Evolutionary conservation across 2,113 vertebrate species (phyloP), one percentile per base, ranked within the genome.

Genomic region (Cephalophus harveyi): DNA sequence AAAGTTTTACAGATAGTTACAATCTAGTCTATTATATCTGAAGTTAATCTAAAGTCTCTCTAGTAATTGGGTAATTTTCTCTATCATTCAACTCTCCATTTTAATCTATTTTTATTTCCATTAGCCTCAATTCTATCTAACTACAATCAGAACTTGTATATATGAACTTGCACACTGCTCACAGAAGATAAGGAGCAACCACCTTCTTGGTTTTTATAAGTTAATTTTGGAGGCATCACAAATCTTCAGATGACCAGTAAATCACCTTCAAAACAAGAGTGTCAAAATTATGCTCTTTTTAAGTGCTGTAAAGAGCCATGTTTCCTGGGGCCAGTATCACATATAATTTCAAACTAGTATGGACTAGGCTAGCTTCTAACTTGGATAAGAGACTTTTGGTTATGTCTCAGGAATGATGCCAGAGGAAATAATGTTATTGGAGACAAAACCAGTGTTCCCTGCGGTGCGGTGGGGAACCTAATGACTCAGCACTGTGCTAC

Each of bases 381-480:
- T 57, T 81, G 59, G 85, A 92, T n/a, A 91, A 79, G 52, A 93
- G 36, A 71, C 43, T 43, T 89, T 82, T 36, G 64, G 33, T 87
- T 92, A 17, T 36, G 9, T 60, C 30, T 87, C 14, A 52, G 64
- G 67, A 43, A 79, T 81, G 19, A 33, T 84, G 54, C 95, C 97
- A 96, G 50, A 94, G 74, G 84, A 97, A 96, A 97, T 84, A 40
- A 78, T 89, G 87, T 78, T 93, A 85, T 3, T 97, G 85, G 97
- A 96, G 86, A 28, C 25, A 96, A 33, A 95, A 27, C n/a, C 74
- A 91, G 46, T 50, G 23, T 76, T 97, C 48, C 85, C 91, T 28
- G 60, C 6, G 2, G 71, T 23, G 36, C 0, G 28, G 11, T 85
- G 48, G 36, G 60, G 86, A 91, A 96, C 94, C 25, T n/a, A 94